Conservation (phyloP, 2,888 invertebrate species). For the Drosophila nr. perissopoda region DNA sequence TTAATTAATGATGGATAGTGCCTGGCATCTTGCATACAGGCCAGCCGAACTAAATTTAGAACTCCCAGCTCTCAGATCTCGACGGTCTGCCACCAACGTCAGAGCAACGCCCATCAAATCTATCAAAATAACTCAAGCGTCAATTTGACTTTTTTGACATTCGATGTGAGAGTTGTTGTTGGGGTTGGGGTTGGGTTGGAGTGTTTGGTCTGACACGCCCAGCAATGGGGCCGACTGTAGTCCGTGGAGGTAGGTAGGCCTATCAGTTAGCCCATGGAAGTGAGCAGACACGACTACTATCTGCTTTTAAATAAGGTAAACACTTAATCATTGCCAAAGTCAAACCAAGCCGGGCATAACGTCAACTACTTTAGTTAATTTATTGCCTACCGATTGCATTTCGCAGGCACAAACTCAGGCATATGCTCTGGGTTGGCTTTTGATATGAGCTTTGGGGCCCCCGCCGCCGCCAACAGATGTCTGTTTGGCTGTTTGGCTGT, state of each 20-base stretch:
- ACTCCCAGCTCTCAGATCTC: slow-evolving; percentile 6
- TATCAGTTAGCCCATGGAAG: slow-evolving; percentile 42
- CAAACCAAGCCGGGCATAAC: slow-evolving; percentile 62
- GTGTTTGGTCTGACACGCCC: slow-evolving; percentile 35
- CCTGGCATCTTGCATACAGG: slow-evolving; percentile 9
- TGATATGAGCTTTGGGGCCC: slow-evolving; percentile 38
- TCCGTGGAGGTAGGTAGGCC: slow-evolving; percentile 26
- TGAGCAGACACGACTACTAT: slow-evolving; percentile 23
- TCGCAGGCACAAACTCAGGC: slow-evolving; percentile 12
- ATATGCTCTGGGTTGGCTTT: slow-evolving; percentile 17
- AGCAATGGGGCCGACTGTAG: slow-evolving; percentile 4
- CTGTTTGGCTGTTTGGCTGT: slow-evolving; percentile 17
- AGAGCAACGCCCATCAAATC: slow-evolving; percentile 69
- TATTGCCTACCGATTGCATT: slow-evolving; percentile 77
- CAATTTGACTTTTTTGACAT: slow-evolving; percentile 69
- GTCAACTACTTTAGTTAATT: slow-evolving; percentile 76
- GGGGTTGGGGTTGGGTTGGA: not conserved
- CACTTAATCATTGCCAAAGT: slow-evolving; percentile 76
- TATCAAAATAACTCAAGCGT: slow-evolving; percentile 81
- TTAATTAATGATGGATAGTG: slow-evolving; percentile 59
- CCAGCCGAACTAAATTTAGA: slow-evolving; percentile 52
- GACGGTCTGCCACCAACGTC: slow-evolving; percentile 1
- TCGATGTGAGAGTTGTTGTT: slow-evolving; percentile 12
- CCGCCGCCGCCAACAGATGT: slow-evolving; percentile 18
- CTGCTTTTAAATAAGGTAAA: slow-evolving; percentile 51